phyloP scores from a whole-genome alignment of 2,113 vertebrate genomes.

The Podiceps cristatus region DNA sequence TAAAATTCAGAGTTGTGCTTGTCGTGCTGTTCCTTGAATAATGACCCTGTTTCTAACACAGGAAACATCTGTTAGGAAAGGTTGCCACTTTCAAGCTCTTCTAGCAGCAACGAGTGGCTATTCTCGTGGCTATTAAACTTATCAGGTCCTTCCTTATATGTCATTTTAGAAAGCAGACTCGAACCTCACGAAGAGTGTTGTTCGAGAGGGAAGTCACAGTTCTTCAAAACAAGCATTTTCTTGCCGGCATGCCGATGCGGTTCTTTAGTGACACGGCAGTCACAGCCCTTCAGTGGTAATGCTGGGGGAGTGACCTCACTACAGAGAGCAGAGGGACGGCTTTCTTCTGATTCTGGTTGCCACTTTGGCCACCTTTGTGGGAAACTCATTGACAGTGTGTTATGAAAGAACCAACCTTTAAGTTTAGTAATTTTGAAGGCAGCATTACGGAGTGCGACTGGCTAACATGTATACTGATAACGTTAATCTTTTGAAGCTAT shows the following conservation, averaged over 20 bases:
- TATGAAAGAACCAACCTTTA: background rate
- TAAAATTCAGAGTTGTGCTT: background rate
- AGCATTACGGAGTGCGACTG: background rate
- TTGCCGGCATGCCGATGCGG: background rate
- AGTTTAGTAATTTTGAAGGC: background rate
- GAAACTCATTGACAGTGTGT: background rate
- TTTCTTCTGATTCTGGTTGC: background rate
- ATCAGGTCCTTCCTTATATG: background rate
- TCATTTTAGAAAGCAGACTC: background rate
- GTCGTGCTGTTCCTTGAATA: background rate
- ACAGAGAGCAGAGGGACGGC: background rate
- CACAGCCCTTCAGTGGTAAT: background rate
- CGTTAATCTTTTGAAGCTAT: background rate
- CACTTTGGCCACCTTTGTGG: background rate
- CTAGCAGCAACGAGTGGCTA: background rate
- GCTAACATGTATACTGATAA: background rate
- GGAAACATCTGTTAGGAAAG: background rate
- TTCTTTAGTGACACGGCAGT: background rate
- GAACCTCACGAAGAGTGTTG: background rate
- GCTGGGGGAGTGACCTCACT: background rate
- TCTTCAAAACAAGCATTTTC: background rate
- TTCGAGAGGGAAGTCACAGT: background rate
- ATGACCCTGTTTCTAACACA: background rate
- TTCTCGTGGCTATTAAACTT: background rate
- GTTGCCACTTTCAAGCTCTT: background rate